These are phyloP conservation scores for Notoglanidium macrostoma DNA, from an alignment of 2,797 vertebrate genomes.

Conservation along the genomic window DNA sequence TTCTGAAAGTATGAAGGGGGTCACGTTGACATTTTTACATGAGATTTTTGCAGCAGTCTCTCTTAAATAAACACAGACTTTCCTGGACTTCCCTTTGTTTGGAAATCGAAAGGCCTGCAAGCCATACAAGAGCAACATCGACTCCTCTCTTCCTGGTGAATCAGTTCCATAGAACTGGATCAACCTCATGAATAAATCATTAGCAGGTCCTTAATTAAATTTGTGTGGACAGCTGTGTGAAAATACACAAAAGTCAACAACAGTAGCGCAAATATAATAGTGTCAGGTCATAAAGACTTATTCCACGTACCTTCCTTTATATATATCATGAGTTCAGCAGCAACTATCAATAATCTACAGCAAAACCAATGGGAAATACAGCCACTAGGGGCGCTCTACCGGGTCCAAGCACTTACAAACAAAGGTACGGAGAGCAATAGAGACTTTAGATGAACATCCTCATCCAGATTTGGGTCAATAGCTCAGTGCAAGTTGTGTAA, in stretches of 20 bases:
- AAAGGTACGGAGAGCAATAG: not conserved
- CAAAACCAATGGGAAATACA: not conserved
- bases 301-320: not conserved
- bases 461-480: not conserved
- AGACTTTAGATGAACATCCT: not conserved
- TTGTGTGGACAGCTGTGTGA: conserved; percentile 24
- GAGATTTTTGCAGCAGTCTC: not conserved
- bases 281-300: conserved; percentile 24
- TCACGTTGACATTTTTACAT: not conserved
- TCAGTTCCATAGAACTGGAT: conserved; percentile 21
- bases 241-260: conserved; percentile 24
- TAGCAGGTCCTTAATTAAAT: conserved; percentile 45
- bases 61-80: not conserved
- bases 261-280: not conserved
- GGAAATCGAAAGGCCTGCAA: not conserved
- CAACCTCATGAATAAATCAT: conserved; percentile 55
- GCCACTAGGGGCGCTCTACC: too few relatives aligned
- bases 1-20: not conserved
- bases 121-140: not conserved
- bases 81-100: conserved; percentile 11
- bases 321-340: not conserved
- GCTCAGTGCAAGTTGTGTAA: not conserved
- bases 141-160: conserved; percentile 16
- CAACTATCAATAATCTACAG: not conserved
- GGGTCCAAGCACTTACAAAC: not conserved